phyloP scores from a whole-genome alignment of 64 coral and sea anemone genomes.

The Platygyra sinensis region DNA sequence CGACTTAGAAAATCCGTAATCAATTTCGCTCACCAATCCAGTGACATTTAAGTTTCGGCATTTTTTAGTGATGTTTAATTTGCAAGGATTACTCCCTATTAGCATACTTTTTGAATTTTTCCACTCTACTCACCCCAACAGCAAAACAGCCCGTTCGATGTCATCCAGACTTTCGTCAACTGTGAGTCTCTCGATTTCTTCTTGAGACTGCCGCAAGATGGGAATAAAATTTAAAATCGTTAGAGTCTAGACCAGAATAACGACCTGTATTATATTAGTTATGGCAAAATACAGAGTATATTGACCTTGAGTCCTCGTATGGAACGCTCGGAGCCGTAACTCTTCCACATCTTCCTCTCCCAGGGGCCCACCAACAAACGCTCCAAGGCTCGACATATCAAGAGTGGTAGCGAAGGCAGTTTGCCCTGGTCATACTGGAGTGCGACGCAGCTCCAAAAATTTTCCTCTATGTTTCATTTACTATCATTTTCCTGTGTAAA shows the following conservation, averaged over 20 bases:
- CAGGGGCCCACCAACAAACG: slow-evolving; percentile 79
- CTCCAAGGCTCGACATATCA: slow-evolving; percentile 86
- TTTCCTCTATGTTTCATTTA: slow-evolving; percentile 62
- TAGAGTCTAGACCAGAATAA: not conserved
- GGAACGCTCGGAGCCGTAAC: slow-evolving; percentile 96
- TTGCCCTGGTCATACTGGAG: slow-evolving; percentile 72
- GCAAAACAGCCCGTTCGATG: slow-evolving; percentile 90
- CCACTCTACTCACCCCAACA: slow-evolving; percentile 78
- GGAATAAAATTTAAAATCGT: slow-evolving; percentile 1
- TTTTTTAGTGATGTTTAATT: slow-evolving; percentile 16
- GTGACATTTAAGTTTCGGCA: not conserved
- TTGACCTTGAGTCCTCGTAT: slow-evolving; percentile 98
- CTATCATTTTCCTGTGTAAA: slow-evolving; percentile 45
- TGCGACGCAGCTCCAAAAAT: slow-evolving; percentile 51
- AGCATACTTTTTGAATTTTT: not conserved
- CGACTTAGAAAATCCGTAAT: not conserved
- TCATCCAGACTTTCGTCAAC: slow-evolving; percentile 96
- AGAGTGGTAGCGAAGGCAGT: slow-evolving; percentile 33
- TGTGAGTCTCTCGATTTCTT: slow-evolving; percentile 99
- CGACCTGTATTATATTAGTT: slow-evolving; percentile 2
- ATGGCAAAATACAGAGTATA: slow-evolving; percentile 29
- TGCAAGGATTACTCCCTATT: not conserved
- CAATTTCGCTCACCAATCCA: not conserved
- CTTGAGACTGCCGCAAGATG: slow-evolving; percentile 75
- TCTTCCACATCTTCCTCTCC: slow-evolving; percentile 99